Base-by-base conservation (phyloP, 2,888 invertebrate species). In the Drosophila tripunctata region DNA sequence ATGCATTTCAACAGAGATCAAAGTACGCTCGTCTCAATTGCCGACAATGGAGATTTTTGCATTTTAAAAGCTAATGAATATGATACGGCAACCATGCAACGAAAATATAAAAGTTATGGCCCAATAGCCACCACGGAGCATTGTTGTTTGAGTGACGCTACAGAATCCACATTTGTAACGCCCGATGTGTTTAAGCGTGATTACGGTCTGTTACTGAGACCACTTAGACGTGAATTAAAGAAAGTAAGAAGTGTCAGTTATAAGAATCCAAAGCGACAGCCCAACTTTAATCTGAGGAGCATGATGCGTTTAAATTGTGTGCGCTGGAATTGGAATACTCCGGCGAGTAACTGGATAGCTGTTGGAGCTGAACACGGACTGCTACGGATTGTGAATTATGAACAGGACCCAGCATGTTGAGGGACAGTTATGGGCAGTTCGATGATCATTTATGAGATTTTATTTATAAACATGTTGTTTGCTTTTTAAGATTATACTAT, bases 291-390 rank as follows among this genome's bases (percentile, higher is more conserved):
- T 60, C 30, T 88, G 2, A 27, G 66, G 4, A 70, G 67, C 6
- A 72, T 84, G 17, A 78, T 84, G 50, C 88, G 89, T 4, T 74
- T 89, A 12, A 91, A 89, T 62, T 74, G 75, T 6, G 68, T 90
- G 27, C 80, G 84, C 15, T 90, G 84, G 60, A 91, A 91, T 76
- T 74, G 80, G 38, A 91, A 91, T 70, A 21, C 41, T 22, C 52
- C 65, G 2, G 81, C 75, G 3, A 60, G 72, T 5, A 55, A 75
- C 22, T 83, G 89, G 61, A 55, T 88, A 41, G 91, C 91, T 7
- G 58, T 83, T 14, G 91, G 91, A 7, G 90, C 90, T 47, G 90
- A 91, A 57, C 89, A 90, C 62, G 91, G 91, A 14, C 74, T 91
- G 21, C 12, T 91, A 12, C 84, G 91, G 8, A 73, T 90, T 12